phyloP scores from a whole-genome alignment of 2,888 invertebrate genomes.

The Branchipolynoe longqiensis region DNA sequence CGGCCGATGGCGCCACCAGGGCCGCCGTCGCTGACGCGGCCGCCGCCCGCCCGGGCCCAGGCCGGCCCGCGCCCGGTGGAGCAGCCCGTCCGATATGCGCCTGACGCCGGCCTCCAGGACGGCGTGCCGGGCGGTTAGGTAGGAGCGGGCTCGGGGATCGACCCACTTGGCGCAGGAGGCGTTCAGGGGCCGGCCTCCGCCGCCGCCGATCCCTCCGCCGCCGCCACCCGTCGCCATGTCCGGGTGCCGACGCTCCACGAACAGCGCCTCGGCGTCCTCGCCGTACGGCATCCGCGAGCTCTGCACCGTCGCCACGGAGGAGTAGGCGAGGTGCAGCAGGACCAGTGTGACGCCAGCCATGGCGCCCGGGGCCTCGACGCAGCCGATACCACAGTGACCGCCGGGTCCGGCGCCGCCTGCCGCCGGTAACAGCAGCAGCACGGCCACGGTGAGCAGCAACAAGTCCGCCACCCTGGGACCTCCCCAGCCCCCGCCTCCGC shows the following conservation, averaged over 20 bases:
- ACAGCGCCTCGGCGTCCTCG: background rate
- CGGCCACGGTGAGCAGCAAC: too few relatives aligned
- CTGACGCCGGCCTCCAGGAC: conserved; percentile 14
- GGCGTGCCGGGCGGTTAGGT: background rate
- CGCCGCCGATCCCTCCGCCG: too few relatives aligned
- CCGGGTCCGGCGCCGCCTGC: background rate
- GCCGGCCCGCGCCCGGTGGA: background rate
- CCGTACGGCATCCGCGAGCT: conserved; percentile 46
- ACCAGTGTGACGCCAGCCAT: conserved; percentile 27
- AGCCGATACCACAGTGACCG: too few relatives aligned
- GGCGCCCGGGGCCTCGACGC: too few relatives aligned
- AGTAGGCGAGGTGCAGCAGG: conserved; percentile 27
- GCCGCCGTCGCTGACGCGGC: background rate
- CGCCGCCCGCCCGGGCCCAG: background rate
- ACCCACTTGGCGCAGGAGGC: conserved; percentile 18
- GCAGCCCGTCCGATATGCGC: background rate
- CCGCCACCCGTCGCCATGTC: too few relatives aligned
- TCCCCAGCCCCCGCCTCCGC: background rate
- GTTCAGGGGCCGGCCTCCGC: background rate
- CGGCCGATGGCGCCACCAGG: too few relatives aligned
- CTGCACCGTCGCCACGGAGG: conserved; percentile 24
- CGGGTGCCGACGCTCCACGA: conserved; percentile 29
- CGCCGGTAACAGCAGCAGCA: background rate
- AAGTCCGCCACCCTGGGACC: background rate
- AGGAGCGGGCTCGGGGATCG: background rate